Base-by-base conservation (phyloP, 2,797 vertebrate species). In the Triplophysa yarkandensis region DNA sequence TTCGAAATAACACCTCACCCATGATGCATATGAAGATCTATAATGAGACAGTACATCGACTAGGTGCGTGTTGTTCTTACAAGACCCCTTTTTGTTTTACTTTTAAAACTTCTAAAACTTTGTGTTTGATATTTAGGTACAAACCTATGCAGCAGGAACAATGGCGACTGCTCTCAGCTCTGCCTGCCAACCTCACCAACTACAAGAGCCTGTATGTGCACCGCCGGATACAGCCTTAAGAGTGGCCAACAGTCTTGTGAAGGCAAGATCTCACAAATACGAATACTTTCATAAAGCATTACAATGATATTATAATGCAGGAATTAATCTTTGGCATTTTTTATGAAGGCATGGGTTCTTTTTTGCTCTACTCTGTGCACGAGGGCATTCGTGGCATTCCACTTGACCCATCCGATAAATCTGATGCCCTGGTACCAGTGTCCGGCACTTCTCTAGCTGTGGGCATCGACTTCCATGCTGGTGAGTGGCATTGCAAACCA, bases 11-110 rank as follows among this genome's bases (percentile, higher is more conserved):
- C 88, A 98, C 96, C 5, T 95, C 96, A 0, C 84, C 95, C 19
- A 96, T 98, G 85, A 98, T 98, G 95, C 94, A 98, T 87, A 97
- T 98, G 96, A 97, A 94, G 86, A 94, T 98, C 67, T 98, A 98
- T 0, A 94, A 98, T 0, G 96, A 98, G 86, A 93, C 88, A 41
- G 86, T 95, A 65, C 96, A 81, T 34, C 70, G 97, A 84, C 90
- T 92, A 75, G 94, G 97, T 96, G 23, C 62, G 57, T 74, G 23
- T 52, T 23, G 17, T 14, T 16, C 11, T 27, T 54, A 54, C 4
- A 50, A 8, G 19, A n/a, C n/a, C n/a, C n/a, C n/a, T n/a, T n/a
- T n/a, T n/a, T n/a, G n/a, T n/a, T n/a, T n/a, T n/a, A n/a, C n/a
- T n/a, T n/a, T n/a, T n/a, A n/a, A n/a, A n/a, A n/a, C n/a, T n/a